Percentiles rank a stretch among this genome's conserved stretches.
These are phyloP conservation scores for Thysanoteuthis rhombus DNA, from an alignment of 2,888 invertebrate species.

Conservation along the genomic window DNA sequence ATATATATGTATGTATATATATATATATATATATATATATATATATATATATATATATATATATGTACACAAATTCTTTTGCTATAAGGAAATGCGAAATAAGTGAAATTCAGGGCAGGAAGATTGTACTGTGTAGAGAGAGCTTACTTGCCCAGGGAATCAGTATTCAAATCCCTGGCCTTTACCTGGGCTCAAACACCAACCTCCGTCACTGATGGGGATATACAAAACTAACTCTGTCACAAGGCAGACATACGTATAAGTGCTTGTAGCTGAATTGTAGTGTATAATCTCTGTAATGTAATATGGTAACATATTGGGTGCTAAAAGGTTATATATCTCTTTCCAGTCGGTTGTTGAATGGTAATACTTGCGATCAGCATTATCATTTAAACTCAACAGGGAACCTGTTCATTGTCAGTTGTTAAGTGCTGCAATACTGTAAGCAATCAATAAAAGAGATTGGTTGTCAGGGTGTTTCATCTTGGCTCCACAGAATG, in stretches of 20 bases:
- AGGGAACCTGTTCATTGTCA: background rate
- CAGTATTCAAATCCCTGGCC: too few species aligned
- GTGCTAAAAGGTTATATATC: background rate
- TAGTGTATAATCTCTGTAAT: background rate
- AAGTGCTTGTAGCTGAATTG: background rate
- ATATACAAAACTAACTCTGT: too few species aligned
- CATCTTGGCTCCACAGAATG: background rate
- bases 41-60: background rate
- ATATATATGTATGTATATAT: too few species aligned
- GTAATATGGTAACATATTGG: background rate
- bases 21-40: too few species aligned
- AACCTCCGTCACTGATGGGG: too few species aligned
- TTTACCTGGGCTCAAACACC: too few species aligned
- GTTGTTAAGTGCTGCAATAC: conserved; percentile 12
- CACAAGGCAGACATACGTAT: too few species aligned
- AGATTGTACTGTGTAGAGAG: too few species aligned
- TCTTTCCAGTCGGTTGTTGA: background rate
- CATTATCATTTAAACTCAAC: background rate
- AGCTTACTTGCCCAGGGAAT: too few species aligned
- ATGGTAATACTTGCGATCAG: background rate
- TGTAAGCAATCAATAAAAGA: background rate
- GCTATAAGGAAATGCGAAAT: too few species aligned
- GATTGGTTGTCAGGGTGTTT: background rate
- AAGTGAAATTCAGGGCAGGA: too few species aligned
- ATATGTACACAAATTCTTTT: background rate